These are phyloP conservation scores for Calameuta pallipes DNA, from an alignment of 2,888 invertebrate species.

Conservation along the genomic window DNA sequence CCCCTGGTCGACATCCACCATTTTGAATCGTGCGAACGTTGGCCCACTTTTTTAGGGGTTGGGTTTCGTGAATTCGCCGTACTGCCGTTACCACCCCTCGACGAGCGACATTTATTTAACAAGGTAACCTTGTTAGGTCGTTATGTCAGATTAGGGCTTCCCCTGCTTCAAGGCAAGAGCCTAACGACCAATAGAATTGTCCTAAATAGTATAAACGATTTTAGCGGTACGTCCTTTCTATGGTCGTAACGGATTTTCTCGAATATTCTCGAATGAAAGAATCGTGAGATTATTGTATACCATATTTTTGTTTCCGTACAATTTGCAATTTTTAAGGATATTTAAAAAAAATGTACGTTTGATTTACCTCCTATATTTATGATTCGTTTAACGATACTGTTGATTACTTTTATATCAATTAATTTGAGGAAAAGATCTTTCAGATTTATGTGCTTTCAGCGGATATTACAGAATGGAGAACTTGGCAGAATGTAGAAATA, in stretches of 20 bases:
- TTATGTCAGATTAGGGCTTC: slow-evolving; percentile 57
- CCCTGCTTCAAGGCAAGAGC: slow-evolving; percentile 45
- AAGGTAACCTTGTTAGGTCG: slow-evolving; percentile 59
- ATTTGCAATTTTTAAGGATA: neutral
- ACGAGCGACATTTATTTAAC: slow-evolving; percentile 58
- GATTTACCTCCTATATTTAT: neutral
- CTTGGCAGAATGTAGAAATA: neutral
- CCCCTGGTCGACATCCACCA: slow-evolving; percentile 39
- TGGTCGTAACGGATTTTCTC: neutral
- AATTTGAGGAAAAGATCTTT: neutral
- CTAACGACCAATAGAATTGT: slow-evolving; percentile 60
- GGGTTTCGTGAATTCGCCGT: slow-evolving; percentile 39
- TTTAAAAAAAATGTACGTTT: neutral
- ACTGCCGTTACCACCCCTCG: slow-evolving; percentile 44
- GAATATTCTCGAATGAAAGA: neutral
- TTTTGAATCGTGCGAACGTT: slow-evolving; percentile 52
- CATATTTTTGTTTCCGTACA: neutral
- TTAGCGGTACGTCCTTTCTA: slow-evolving; percentile 12
- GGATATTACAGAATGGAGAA: neutral
- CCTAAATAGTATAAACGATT: slow-evolving; percentile 42
- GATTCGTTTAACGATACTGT: neutral
- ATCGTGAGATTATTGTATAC: neutral
- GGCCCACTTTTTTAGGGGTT: slow-evolving; percentile 57
- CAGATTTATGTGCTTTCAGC: neutral
- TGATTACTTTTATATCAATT: neutral